Base-by-base conservation (phyloP, 2,888 invertebrate species). In the Spilarctia lutea region DNA sequence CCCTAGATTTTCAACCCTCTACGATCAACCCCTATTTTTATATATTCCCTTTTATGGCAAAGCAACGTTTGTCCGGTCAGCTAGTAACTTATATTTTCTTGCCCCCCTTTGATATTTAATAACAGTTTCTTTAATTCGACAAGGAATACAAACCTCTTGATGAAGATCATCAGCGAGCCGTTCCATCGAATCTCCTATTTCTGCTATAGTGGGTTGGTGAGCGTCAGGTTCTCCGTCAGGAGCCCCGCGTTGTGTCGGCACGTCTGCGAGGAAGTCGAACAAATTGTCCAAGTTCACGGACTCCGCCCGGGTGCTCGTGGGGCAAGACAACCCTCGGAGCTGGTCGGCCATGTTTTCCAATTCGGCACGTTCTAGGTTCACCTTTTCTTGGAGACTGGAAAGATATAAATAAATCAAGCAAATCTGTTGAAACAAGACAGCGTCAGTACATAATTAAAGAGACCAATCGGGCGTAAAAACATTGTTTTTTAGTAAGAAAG, bases 241-340 rank as follows among this genome's bases (percentile, higher is more conserved):
- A 33, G 96, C 95, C n/a, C 95, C 95, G 0, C 94, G 86, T 75
- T 93, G 93, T 10, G 93, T 90, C 52, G 94, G 96, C 63, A 98
- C 97, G 85, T 98, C 98, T 0, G 98, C 98, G 35, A 99, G 96
- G 94, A 99, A 99, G 75, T 98, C 98, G 94, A 99, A 99, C 85
- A 99, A 94, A 92, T 98, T 98, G 92, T 99, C 99, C 86, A 99
- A 94, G 90, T 98, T 98, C 0, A 98, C 98, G 0, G 98, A 97
- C 87, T 98, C 98, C 16, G 97, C 93, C n/a, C 96, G 91, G 18
- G 92, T 91, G 77, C 90, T 89, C 75, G 91, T 87, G 33, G 91
- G 89, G 72, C 91, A 92, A 35, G 91, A 91, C 0, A 94, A 85
- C 0, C 93, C 94, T 1, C 95, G 94, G 13, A 96, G 90, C 71